Evolutionary conservation across 2,888 invertebrate genomes (phyloP), one percentile per base, ranked within the genome.

Genomic region (Aplocera efformata): DNA sequence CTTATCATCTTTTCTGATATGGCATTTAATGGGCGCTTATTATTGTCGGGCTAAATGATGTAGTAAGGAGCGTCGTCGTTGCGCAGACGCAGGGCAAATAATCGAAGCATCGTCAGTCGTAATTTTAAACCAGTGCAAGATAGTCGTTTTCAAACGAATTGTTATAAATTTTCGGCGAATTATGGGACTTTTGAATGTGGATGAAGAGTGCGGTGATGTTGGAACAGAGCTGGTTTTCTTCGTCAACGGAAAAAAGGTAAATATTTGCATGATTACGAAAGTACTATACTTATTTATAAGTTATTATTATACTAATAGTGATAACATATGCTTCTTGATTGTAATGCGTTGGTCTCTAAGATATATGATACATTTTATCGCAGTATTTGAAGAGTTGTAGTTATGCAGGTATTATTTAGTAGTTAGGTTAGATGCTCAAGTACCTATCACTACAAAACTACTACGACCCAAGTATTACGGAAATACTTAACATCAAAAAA

Each of bases 241-340:
- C 58, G 88, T 88, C 3, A 88, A 88, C 54, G 83, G 88, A 34
- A 88, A 86, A 50, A 88, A 84, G 85, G 88, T 88, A 56, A 48
- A 71, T 61, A 22, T 35, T 30, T 49, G 22, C 33, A 32, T 29
- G 10, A 23, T 25, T 10, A 9, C 6, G 17, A 25, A 28, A n/a
- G n/a, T n/a, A n/a, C n/a, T n/a, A 24, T 21, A 8, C 25, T 21
- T 17, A 5, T 21, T 11, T 17, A 26, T 3, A 31, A 22, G 17
- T 21, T 27, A 7, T 6, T 28, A 50, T 10, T 20, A 5, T 5
- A 6, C 6, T 3, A 20, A 13, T 9, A 13, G n/a, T 20, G 27
- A 28, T 35, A 35, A 35, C 35, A 28, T 23, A 9, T 29, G 23
- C n/a, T 10, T 9, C 7, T n/a, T n/a, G n/a, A n/a, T n/a, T n/a